Base-by-base conservation (phyloP, 2,113 vertebrate species). In the Corvus cornix region DNA sequence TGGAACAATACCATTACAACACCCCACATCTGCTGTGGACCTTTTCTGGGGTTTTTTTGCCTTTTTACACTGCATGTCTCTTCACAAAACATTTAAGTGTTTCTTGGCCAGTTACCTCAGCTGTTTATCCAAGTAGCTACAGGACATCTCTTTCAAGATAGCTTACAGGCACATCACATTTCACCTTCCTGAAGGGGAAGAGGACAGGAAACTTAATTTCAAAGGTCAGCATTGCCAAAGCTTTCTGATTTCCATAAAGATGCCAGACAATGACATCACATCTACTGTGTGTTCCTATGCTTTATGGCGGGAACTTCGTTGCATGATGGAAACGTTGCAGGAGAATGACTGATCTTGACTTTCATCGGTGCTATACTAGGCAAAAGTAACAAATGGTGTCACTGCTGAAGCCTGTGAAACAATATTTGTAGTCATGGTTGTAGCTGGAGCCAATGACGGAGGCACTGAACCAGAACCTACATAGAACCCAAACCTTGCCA, bases 351-450 rank as follows among this genome's bases (percentile, higher is more conserved):
- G 97, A 98, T 97, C 96, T 97, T 95, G 95, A 97, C 91, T 97
- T 97, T 95, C 75, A 95, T 86, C 83, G 93, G 96, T 44, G 35
- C 96, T 95, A 75, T 68, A 90, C 73, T 87, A 95, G 97, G 97
- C 79, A 97, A 97, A 98, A 93, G 97, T 97, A 98, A 98, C 96
- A 97, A 97, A 98, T 97, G 96, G 96, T 96, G 96, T 98, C 96
- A 97, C 95, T 97, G 92, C 95, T 95, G 84, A 97, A 97, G 81
- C 83, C 83, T 96, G 95, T 96, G 87, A 96, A 98, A 97, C 95
- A 98, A 97, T 97, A 98, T 98, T 98, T 98, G 81, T 76, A 96
- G 97, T 97, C 96, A 96, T 97, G 96, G 94, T 95, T 97, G 81
- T 95, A 96, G 92, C 87, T 93, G 90, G 39, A 96, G 97, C 94